Evolutionary conservation across 1,140 invertebrate genomes (phyloP).

Genomic region (Cydia pomonella): DNA sequence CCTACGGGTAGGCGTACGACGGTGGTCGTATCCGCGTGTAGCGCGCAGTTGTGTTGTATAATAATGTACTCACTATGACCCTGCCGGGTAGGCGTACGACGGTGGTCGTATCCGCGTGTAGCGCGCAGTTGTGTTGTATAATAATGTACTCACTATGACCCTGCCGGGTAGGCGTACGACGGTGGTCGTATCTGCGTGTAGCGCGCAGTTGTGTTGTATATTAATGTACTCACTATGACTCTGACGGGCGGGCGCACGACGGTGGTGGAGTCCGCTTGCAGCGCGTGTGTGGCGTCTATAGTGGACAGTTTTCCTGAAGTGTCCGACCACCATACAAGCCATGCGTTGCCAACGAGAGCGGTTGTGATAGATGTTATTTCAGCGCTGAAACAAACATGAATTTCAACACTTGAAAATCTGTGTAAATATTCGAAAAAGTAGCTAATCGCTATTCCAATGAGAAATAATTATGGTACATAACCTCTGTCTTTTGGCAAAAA

Average conservation of each 20-base stretch:
- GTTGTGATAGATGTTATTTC: slow-evolving; percentile 50
- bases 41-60: too few relatives aligned
- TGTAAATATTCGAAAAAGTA: too few relatives aligned
- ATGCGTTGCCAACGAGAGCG: slow-evolving; percentile 46
- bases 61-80: too few relatives aligned
- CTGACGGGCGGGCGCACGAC: slow-evolving; percentile 21
- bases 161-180: slow-evolving; percentile 23
- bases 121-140: not conserved
- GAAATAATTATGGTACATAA: too few relatives aligned
- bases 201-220: slow-evolving; percentile 1
- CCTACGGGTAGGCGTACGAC: too few relatives aligned
- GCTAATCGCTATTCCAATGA: too few relatives aligned
- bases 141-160: too few relatives aligned
- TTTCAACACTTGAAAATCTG: not conserved
- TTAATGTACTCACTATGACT: not conserved
- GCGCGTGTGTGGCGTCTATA: slow-evolving; percentile 36
- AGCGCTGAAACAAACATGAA: slow-evolving; percentile 37
- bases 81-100: too few relatives aligned
- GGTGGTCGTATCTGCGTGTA: slow-evolving; percentile 26
- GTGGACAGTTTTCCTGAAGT: slow-evolving; percentile 43
- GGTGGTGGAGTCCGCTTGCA: slow-evolving; percentile 31
- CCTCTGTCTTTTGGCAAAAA: too few relatives aligned
- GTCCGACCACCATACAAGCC: slow-evolving; percentile 64
- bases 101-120: not conserved
- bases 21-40: too few relatives aligned